Evolutionary conservation across 2,888 invertebrate species (phyloP).

Genomic region (Drosophila paranaensis): DNA sequence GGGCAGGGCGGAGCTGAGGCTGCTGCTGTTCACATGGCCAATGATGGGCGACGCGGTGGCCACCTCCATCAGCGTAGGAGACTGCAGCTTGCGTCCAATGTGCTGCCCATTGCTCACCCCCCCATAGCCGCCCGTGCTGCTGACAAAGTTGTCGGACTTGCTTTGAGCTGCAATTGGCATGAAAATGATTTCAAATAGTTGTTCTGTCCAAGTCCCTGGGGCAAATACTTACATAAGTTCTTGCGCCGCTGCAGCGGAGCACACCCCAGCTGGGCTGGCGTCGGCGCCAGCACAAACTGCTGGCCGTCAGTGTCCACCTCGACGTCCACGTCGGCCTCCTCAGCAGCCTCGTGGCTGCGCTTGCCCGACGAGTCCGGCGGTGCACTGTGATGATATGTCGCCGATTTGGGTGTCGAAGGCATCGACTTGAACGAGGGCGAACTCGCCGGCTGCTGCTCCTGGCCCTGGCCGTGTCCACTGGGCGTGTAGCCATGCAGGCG

Average conservation of each 20-base stretch:
- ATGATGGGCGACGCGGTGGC: conserved; percentile 83
- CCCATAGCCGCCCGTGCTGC: conserved; percentile 26
- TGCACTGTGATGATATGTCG: conserved; percentile 69
- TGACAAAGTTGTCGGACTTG: conserved; percentile 63
- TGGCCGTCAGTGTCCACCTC: conserved; percentile 80
- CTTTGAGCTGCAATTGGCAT: conserved; percentile 61
- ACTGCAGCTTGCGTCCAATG: conserved; percentile 63
- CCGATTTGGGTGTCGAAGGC: conserved; percentile 84
- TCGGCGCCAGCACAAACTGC: conserved; percentile 93
- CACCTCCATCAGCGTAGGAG: conserved; percentile 66
- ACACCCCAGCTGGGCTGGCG: conserved; percentile 96
- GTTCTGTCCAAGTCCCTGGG: neutral
- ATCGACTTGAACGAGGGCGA: conserved; percentile 83
- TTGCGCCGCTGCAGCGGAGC: conserved; percentile 95
- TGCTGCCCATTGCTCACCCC: conserved; percentile 66
- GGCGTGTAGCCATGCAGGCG: conserved; percentile 74
- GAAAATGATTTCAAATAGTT: neutral
- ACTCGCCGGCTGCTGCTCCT: conserved; percentile 69
- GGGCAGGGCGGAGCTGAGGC: conserved; percentile 83
- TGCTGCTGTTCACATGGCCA: conserved; percentile 83
- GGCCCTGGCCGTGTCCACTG: conserved; percentile 55
- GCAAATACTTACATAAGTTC: conserved; percentile 88
- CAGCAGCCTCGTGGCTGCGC: conserved; percentile 47
- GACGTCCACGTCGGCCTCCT: conserved; percentile 68
- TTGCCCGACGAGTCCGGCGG: conserved; percentile 68